These are phyloP conservation scores for Mechanitis messenoides DNA, from an alignment of 2,888 invertebrate genomes.

Conservation along the genomic window DNA sequence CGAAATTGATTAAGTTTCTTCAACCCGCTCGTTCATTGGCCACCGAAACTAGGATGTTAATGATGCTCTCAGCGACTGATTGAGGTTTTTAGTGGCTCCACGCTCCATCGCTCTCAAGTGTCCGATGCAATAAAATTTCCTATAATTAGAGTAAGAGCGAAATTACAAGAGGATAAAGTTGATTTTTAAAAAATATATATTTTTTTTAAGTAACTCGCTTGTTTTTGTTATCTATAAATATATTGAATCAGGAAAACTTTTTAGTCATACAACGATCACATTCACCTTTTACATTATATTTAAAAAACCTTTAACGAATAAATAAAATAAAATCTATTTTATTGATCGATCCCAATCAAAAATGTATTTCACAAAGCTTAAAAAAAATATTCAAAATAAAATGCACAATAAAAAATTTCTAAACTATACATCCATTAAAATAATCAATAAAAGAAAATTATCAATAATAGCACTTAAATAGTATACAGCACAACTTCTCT, in stretches of 20 bases:
- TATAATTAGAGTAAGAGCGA: constrained; percentile 22
- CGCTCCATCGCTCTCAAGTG: constrained; percentile 22
- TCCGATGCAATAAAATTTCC: constrained; percentile 24
- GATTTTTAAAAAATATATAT: neutral
- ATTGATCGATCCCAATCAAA: too few relatives aligned
- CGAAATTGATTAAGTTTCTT: constrained; percentile 30
- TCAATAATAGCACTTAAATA: constrained; percentile 30
- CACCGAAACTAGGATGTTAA: constrained; percentile 25
- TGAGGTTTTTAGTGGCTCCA: constrained; percentile 28
- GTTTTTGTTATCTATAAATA: neutral
- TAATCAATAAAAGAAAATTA: constrained; percentile 22
- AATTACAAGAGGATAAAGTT: constrained; percentile 7
- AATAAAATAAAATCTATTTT: too few relatives aligned
- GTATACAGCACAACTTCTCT: constrained; percentile 39
- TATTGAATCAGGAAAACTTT: neutral
- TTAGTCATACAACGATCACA: too few relatives aligned
- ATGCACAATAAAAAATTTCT: neutral
- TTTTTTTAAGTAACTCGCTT: constrained; percentile 2
- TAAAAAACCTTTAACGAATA: too few relatives aligned
- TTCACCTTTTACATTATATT: too few relatives aligned
- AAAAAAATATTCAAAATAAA: neutral
- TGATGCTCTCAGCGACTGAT: constrained; percentile 26
- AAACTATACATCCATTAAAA: constrained; percentile 9
- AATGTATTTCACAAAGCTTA: too few relatives aligned
- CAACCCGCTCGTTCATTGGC: constrained; percentile 16